Conservation (phyloP, 2,888 invertebrate species). For the Oxycera nigricornis region DNA sequence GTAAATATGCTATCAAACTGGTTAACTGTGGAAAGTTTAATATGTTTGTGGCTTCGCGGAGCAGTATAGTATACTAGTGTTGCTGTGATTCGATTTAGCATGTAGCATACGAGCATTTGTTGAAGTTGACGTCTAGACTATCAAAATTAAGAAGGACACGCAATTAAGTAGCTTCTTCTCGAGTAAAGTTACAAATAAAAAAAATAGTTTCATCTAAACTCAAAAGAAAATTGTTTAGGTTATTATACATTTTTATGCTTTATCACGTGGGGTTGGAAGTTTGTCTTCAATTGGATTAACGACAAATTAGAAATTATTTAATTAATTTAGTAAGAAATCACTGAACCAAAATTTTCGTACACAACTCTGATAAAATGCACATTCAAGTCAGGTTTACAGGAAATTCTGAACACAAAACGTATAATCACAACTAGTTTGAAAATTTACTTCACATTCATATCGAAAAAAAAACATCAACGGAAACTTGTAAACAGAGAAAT, state of each 20-base stretch:
- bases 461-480: neutral
- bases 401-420: too few relatives aligned
- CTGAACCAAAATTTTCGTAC: neutral
- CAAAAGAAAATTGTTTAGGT: neutral
- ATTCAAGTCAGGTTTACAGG: neutral
- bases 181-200: neutral
- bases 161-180: neutral
- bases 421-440: too few relatives aligned
- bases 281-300: constrained; percentile 1
- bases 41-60: too few relatives aligned
- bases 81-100: too few relatives aligned
- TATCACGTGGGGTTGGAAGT: constrained; percentile 24
- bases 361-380: neutral
- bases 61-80: too few relatives aligned
- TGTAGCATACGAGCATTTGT: too few relatives aligned
- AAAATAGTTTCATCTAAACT: neutral
- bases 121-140: neutral
- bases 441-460: neutral
- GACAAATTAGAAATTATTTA: neutral
- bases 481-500: too few relatives aligned
- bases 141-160: neutral
- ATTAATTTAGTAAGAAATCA: constrained; percentile 14
- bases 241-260: neutral
- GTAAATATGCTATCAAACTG: too few relatives aligned
- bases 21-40: too few relatives aligned